These are phyloP conservation scores for Paedocypris micromegethes DNA, from an alignment of 2,797 vertebrate genomes.

Conservation along the genomic window DNA sequence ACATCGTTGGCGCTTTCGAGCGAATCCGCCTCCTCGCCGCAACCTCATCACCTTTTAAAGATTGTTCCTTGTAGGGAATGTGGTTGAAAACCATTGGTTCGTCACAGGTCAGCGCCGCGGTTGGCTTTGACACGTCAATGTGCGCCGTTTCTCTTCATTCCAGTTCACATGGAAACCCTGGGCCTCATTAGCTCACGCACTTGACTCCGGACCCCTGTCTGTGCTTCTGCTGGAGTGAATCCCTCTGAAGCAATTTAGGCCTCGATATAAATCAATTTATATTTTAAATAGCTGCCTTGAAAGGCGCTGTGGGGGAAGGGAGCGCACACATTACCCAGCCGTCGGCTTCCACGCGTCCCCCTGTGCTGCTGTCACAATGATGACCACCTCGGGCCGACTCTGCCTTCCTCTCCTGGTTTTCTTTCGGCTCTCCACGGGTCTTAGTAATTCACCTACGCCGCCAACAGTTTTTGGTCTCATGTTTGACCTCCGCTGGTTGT, in stretches of 20 bases:
- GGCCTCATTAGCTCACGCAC: constrained; percentile 41
- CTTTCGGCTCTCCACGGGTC: constrained; percentile 42
- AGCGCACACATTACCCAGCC: constrained; percentile 57
- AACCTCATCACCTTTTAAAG: constrained; percentile 27
- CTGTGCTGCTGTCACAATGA: constrained; percentile 29
- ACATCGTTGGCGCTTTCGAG: background rate
- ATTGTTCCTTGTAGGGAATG: constrained; percentile 25
- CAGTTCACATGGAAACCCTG: constrained; percentile 44
- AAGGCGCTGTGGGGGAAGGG: constrained; percentile 26
- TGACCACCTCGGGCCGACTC: constrained; percentile 28
- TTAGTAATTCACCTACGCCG: constrained; percentile 15
- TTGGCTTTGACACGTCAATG: background rate
- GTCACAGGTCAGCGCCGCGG: constrained; percentile 30
- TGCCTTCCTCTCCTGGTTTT: constrained; percentile 33
- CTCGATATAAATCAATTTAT: constrained; percentile 72
- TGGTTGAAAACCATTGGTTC: constrained; percentile 22
- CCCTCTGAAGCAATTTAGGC: constrained; percentile 60
- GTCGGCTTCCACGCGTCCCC: constrained; percentile 34
- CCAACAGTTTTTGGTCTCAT: constrained; percentile 37
- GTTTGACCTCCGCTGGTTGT: constrained; percentile 55
- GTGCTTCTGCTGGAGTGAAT: constrained; percentile 44
- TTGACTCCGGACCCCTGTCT: constrained; percentile 66
- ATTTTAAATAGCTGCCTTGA: constrained; percentile 45
- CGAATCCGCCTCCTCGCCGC: constrained; percentile 3
- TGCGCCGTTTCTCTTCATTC: constrained; percentile 7